These are phyloP conservation scores for Osmerus eperlanus DNA, from an alignment of 2,113 vertebrate species.

Conservation along the genomic window DNA sequence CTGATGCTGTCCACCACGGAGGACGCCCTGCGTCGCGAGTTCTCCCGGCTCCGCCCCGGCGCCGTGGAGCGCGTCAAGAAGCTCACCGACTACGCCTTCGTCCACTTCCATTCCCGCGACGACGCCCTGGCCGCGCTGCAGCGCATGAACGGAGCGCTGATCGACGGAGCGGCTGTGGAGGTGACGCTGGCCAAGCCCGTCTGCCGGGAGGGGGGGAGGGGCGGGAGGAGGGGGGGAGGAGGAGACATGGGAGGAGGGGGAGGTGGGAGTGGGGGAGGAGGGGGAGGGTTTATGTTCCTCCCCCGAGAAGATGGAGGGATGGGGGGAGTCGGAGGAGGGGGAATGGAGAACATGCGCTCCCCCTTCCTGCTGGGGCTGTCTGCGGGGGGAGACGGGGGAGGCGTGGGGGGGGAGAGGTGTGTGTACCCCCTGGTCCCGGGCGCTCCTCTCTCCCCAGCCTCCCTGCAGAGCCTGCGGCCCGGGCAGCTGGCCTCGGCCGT, in stretches of 20 bases:
- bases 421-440: constrained; percentile 80
- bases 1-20: constrained; percentile 88
- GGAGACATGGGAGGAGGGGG: neutral
- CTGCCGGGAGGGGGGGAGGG: constrained; percentile 68
- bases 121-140: constrained; percentile 84
- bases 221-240: neutral
- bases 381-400: neutral
- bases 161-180: constrained; percentile 87
- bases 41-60: constrained; percentile 86
- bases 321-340: neutral
- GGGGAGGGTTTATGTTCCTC: neutral
- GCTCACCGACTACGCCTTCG: constrained; percentile 90
- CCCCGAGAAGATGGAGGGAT: neutral
- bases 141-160: constrained; percentile 82
- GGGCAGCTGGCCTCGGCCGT: constrained; percentile 85
- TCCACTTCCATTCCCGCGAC: constrained; percentile 88
- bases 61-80: constrained; percentile 92
- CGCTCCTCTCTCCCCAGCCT: constrained; percentile 79
- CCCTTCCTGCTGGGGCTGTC: too few species aligned
- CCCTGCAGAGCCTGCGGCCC: constrained; percentile 81
- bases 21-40: constrained; percentile 84
- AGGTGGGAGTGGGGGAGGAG: constrained; percentile 20
- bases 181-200: constrained; percentile 89
- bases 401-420: constrained; percentile 70
- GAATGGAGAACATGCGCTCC: neutral